These are phyloP conservation scores for Hybos culiciformis DNA, from an alignment of 2,888 invertebrate species.

Conservation along the genomic window DNA sequence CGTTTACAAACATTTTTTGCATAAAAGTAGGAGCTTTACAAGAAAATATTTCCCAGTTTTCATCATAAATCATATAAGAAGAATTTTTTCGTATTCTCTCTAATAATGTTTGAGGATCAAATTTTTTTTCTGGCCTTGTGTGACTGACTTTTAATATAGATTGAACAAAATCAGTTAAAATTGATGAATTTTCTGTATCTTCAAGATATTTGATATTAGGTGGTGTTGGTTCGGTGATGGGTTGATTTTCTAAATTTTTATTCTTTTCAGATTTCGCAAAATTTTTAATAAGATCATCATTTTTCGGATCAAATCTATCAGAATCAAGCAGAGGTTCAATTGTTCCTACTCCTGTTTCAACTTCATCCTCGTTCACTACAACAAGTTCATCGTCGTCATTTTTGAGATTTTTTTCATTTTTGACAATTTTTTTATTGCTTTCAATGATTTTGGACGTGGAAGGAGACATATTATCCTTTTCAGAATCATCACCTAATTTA, in stretches of 20 bases:
- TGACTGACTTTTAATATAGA: constrained; percentile 41
- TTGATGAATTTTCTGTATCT: constrained; percentile 18
- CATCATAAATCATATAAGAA: constrained; percentile 44
- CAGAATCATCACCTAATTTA: constrained; percentile 1
- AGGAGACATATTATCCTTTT: not conserved
- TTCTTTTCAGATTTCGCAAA: not conserved
- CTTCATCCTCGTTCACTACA: not conserved
- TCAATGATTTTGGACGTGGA: not conserved
- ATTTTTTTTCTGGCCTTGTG: constrained; percentile 41
- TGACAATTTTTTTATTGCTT: not conserved
- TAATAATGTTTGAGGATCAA: constrained; percentile 58
- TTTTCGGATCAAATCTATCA: not conserved
- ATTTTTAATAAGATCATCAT: not conserved
- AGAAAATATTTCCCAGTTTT: constrained; percentile 53
- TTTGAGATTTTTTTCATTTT: not conserved
- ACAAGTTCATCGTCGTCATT: not conserved
- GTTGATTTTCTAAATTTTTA: constrained; percentile 10
- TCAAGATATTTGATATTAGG: not conserved
- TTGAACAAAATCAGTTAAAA: constrained; percentile 44
- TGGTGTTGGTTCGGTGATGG: constrained; percentile 13
- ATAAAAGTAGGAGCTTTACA: constrained; percentile 72
- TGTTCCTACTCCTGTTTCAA: constrained; percentile 10
- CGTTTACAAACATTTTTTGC: constrained; percentile 61
- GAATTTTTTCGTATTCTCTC: constrained; percentile 52
- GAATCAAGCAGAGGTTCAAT: constrained; percentile 6